Evolutionary conservation across 2,888 invertebrate species (phyloP).

Genomic region (Tachina fera): DNA sequence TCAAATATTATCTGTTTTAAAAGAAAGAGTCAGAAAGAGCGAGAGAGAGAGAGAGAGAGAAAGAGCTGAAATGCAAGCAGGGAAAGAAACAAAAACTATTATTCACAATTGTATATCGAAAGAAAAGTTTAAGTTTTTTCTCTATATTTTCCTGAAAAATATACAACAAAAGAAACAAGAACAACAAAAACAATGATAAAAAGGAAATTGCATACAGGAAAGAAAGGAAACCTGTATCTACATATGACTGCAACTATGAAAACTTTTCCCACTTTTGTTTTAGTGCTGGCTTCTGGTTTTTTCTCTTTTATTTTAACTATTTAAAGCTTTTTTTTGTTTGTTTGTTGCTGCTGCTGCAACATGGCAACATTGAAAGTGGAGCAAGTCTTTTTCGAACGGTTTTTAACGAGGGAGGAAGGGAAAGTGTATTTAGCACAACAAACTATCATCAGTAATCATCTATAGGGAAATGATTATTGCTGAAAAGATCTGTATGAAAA

Average conservation of each 20-base stretch:
- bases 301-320: background rate
- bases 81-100: conserved; percentile 28
- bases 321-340: conserved; percentile 7
- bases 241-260: conserved; percentile 30
- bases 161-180: conserved; percentile 10
- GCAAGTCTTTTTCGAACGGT: conserved; percentile 11
- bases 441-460: background rate
- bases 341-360: conserved; percentile 7
- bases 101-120: conserved; percentile 31
- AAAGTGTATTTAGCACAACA: background rate
- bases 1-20: conserved; percentile 46
- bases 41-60: no score
- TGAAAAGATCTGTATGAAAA: background rate
- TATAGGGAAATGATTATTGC: background rate
- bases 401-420: background rate
- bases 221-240: conserved; percentile 66
- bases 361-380: conserved; percentile 45
- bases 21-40: background rate
- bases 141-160: conserved; percentile 33
- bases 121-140: conserved; percentile 44
- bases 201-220: conserved; percentile 66
- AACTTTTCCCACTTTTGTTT: conserved; percentile 44
- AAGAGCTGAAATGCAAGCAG: background rate
- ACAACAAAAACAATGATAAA: conserved; percentile 16
- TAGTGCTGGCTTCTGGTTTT: conserved; percentile 50